These are phyloP conservation scores for Pachypsylla venusta DNA, from an alignment of 1,140 invertebrate species.

Conservation along the genomic window DNA sequence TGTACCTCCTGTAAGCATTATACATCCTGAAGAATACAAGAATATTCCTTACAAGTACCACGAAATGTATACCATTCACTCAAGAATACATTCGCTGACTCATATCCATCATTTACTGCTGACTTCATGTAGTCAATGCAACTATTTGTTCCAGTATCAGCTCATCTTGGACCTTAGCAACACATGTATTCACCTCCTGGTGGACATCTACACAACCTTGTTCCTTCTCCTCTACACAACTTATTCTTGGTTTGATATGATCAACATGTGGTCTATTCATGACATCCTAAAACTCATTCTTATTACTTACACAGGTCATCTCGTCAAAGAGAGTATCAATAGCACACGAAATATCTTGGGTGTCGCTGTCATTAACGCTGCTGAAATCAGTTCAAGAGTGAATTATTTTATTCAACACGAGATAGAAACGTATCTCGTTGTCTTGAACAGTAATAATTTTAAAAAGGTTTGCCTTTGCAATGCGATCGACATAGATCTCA, in stretches of 20 bases:
- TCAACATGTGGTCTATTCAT: constrained; percentile 3
- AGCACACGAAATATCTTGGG: neutral
- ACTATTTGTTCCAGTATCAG: neutral
- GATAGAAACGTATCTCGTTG: neutral
- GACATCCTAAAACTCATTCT: constrained; percentile 4
- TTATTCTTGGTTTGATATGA: neutral
- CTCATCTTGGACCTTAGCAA: neutral
- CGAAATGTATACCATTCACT: neutral
- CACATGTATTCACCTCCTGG: neutral
- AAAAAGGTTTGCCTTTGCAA: neutral
- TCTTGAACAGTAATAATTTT: neutral
- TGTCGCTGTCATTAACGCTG: neutral
- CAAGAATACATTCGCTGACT: constrained; percentile 1
- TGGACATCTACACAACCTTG: neutral
- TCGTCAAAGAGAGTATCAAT: neutral
- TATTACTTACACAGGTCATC: neutral
- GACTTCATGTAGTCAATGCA: neutral
- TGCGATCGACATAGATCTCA: neutral
- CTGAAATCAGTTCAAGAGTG: neutral
- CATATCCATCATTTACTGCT: neutral
- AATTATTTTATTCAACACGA: neutral
- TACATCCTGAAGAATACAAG: neutral
- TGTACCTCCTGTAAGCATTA: neutral
- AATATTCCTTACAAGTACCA: neutral
- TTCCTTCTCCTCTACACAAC: neutral